phyloP scores from a whole-genome alignment of 1,140 invertebrate genomes.

The Drosophila guanche region DNA sequence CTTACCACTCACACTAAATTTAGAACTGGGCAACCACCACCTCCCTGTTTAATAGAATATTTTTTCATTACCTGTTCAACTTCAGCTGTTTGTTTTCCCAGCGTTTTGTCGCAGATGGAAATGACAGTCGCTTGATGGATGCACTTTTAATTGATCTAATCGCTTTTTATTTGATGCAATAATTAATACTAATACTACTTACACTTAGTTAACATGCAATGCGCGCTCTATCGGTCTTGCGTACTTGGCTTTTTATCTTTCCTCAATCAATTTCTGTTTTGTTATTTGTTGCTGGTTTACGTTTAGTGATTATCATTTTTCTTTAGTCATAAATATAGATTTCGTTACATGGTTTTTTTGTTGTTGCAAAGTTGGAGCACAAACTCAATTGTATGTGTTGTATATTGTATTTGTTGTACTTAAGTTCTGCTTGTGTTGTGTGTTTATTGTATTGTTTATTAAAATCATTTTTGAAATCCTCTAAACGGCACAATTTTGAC shows the following conservation, averaged over 20 bases:
- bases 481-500: slow-evolving; percentile 13
- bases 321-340: slow-evolving; percentile 3
- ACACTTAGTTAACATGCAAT: slow-evolving; percentile 79
- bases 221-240: slow-evolving; percentile 18
- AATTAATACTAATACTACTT: slow-evolving; percentile 70
- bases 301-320: slow-evolving; percentile 56
- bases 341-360: slow-evolving; percentile 19
- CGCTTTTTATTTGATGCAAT: slow-evolving; percentile 35
- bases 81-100: slow-evolving; percentile 1
- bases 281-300: not conserved
- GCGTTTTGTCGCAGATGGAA: no score
- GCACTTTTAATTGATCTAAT: slow-evolving; percentile 16
- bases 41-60: not conserved
- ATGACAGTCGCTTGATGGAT: not conserved
- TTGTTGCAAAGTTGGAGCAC: slow-evolving; percentile 47
- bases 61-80: not conserved
- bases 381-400: slow-evolving; percentile 15
- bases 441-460: not conserved
- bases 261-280: slow-evolving; percentile 25
- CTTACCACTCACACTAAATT: no score
- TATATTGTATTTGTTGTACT: slow-evolving; percentile 21
- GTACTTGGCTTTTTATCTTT: slow-evolving; percentile 37
- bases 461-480: slow-evolving; percentile 41
- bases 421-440: slow-evolving; percentile 5
- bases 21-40: no score